Evolutionary conservation across 2,113 vertebrate genomes (phyloP).

Genomic region (Syrrhaptes paradoxus): DNA sequence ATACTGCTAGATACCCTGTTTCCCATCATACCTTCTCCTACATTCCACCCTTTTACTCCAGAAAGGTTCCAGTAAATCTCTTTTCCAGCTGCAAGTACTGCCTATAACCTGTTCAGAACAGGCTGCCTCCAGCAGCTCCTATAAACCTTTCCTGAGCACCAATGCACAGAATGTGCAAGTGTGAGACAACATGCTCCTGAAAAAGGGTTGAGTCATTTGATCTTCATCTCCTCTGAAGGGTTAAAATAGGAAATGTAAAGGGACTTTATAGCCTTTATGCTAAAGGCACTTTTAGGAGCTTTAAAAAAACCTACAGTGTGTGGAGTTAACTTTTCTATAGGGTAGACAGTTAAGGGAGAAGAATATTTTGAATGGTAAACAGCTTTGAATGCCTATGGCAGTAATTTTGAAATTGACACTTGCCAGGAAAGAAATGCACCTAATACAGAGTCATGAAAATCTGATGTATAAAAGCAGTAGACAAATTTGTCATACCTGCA

Average conservation of each 20-base stretch:
- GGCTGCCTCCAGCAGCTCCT: neutral
- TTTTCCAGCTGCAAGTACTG: neutral
- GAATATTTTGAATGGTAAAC: neutral
- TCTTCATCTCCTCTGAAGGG: neutral
- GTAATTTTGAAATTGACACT: neutral
- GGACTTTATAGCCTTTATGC: neutral
- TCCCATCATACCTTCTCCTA: neutral
- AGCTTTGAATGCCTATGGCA: neutral
- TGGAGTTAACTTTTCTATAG: neutral
- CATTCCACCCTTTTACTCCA: neutral
- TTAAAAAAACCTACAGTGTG: rapidly evolving
- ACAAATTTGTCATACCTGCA: neutral
- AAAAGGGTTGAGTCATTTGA: neutral
- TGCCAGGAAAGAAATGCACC: neutral
- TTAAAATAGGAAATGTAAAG: neutral
- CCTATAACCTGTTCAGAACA: neutral
- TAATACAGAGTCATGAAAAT: neutral
- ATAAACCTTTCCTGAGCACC: neutral
- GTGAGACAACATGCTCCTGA: neutral
- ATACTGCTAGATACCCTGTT: neutral
- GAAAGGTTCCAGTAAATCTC: neutral
- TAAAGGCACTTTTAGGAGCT: neutral
- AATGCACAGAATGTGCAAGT: neutral
- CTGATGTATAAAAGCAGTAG: neutral
- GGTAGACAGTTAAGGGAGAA: neutral